phyloP scores from a whole-genome alignment of 1,140 invertebrate genomes.

The Panagrolaimus sp. region DNA sequence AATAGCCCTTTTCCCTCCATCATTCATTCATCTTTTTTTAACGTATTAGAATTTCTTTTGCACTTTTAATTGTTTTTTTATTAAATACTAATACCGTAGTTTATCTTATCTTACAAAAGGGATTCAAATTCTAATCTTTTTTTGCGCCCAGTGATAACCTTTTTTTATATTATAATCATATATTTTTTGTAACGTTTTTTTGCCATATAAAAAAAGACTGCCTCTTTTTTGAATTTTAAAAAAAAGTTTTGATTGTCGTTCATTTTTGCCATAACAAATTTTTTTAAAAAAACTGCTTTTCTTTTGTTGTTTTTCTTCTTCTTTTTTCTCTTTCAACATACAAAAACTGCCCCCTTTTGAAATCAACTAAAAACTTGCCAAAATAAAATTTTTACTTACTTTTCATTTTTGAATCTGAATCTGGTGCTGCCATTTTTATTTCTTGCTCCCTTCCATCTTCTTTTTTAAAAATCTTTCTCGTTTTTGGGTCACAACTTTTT shows the following conservation, averaged over 20 bases:
- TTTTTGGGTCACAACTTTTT: not conserved
- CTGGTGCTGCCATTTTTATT: slow-evolving; percentile 13
- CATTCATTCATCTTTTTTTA: not conserved
- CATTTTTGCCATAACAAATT: not conserved
- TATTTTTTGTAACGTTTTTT: not conserved
- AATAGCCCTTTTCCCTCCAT: slow-evolving; percentile 1
- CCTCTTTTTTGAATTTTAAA: not conserved
- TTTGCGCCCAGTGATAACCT: slow-evolving; percentile 10
- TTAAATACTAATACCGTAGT: no score
- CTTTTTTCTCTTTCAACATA: not conserved
- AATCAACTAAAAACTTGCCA: no score
- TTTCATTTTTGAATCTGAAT: not conserved
- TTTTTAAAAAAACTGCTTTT: slow-evolving; percentile 1
- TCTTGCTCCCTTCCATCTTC: not conserved
- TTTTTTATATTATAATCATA: slow-evolving; percentile 11
- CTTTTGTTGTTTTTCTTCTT: not conserved
- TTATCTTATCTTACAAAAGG: no score
- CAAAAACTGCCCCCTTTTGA: no score
- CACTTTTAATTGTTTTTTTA: slow-evolving; percentile 4
- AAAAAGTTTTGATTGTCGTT: slow-evolving; percentile 1
- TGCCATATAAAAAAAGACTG: slow-evolving; percentile 11
- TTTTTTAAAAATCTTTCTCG: not conserved
- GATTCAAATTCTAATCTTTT: slow-evolving; percentile 12
- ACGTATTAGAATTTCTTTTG: not conserved
- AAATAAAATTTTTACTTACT: not conserved